Percentiles rank a stretch among this genome's conserved stretches.
These are phyloP conservation scores for Gymnogyps californianus DNA, from an alignment of 2,113 vertebrate species.

Conservation along the genomic window DNA sequence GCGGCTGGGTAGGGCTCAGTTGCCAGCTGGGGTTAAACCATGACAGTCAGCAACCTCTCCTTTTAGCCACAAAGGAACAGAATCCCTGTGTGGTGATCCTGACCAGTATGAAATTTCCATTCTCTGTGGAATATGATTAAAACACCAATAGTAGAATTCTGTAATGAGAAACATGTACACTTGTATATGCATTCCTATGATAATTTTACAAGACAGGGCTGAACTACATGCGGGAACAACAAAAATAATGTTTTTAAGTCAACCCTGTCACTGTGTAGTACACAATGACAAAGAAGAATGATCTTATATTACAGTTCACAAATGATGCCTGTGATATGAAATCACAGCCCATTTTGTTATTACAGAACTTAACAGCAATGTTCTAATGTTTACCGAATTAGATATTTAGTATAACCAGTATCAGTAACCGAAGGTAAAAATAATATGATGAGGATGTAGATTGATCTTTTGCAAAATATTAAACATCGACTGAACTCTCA, in stretches of 20 bases:
- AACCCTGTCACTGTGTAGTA: background rate
- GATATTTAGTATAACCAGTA: background rate
- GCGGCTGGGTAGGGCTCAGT: too few species aligned
- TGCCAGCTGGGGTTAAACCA: too few species aligned
- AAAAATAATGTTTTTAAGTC: background rate
- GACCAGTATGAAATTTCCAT: background rate
- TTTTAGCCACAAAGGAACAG: background rate
- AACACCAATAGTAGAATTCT: background rate
- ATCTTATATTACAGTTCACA: background rate
- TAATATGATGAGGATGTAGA: background rate
- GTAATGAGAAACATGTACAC: background rate
- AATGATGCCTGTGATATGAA: background rate
- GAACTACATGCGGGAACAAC: background rate
- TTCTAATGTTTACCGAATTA: background rate
- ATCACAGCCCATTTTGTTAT: background rate
- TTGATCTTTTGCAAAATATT: background rate
- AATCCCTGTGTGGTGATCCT: background rate
- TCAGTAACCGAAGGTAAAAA: background rate
- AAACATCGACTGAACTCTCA: background rate
- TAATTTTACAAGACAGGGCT: background rate
- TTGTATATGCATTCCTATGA: background rate
- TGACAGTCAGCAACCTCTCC: background rate
- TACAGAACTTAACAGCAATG: background rate
- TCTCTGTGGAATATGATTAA: background rate
- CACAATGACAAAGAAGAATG: background rate